These are phyloP conservation scores for Pavo muticus DNA, from an alignment of 2,113 vertebrate genomes.

Conservation along the genomic window DNA sequence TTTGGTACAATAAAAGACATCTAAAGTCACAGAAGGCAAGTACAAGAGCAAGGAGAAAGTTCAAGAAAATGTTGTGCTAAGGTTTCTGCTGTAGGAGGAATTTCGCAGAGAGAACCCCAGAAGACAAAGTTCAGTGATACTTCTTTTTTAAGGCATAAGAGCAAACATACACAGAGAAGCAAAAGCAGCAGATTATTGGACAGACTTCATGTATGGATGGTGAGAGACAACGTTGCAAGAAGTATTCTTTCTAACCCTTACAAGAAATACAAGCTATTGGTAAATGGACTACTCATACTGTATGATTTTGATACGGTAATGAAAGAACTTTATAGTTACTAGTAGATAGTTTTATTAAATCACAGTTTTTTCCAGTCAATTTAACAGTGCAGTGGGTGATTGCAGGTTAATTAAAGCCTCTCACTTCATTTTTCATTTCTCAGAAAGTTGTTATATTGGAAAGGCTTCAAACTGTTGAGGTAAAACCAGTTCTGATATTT, in stretches of 20 bases:
- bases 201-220: not conserved
- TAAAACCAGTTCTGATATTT: not conserved
- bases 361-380: constrained; percentile 25
- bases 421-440: not conserved
- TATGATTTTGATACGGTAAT: not conserved
- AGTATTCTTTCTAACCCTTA: not conserved
- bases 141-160: not conserved
- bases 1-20: not conserved
- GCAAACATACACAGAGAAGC: not conserved
- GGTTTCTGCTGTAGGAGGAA: not conserved
- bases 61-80: not conserved
- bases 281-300: not conserved
- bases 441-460: not conserved
- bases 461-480: constrained; percentile 21
- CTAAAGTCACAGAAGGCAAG: not conserved
- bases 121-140: not conserved
- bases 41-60: not conserved
- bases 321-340: not conserved
- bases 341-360: constrained; percentile 49
- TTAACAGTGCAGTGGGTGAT: not conserved
- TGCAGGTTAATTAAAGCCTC: constrained; percentile 7
- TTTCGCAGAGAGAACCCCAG: not conserved
- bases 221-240: not conserved
- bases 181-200: not conserved
- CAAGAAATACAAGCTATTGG: not conserved